Evolutionary conservation across 2,113 vertebrate species (phyloP).

Genomic region (Rhabdornis inornatus): DNA sequence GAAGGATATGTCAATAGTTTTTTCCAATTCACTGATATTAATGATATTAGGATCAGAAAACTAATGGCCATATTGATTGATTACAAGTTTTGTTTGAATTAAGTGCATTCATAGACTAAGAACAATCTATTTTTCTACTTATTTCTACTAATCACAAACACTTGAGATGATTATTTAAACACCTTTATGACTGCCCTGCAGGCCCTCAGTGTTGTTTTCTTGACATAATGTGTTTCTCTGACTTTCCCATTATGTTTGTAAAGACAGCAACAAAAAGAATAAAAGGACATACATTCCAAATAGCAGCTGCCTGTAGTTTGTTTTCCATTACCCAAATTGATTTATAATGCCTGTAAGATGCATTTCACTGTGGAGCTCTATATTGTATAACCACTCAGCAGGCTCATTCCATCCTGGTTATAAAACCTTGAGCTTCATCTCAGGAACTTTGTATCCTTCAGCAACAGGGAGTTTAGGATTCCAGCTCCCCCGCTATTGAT

Average conservation of each 20-base stretch:
- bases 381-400: neutral
- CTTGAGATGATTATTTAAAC: constrained; percentile 7
- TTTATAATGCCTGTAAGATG: constrained; percentile 28
- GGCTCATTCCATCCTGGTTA: neutral
- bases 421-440: neutral
- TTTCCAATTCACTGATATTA: neutral
- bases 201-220: neutral
- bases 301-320: neutral
- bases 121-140: neutral
- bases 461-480: neutral
- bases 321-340: constrained; percentile 33
- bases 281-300: neutral
- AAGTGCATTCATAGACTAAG: neutral
- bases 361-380: neutral
- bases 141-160: neutral
- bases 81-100: neutral
- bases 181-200: neutral
- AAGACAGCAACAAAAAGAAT: neutral
- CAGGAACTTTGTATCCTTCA: neutral
- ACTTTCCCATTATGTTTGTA: neutral
- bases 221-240: neutral
- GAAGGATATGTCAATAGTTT: neutral
- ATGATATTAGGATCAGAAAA: neutral
- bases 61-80: neutral
- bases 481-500: neutral